Evolutionary conservation across 2,888 invertebrate genomes (phyloP), one percentile per base, ranked within the genome.

Genomic region (Agriotes lineatus): DNA sequence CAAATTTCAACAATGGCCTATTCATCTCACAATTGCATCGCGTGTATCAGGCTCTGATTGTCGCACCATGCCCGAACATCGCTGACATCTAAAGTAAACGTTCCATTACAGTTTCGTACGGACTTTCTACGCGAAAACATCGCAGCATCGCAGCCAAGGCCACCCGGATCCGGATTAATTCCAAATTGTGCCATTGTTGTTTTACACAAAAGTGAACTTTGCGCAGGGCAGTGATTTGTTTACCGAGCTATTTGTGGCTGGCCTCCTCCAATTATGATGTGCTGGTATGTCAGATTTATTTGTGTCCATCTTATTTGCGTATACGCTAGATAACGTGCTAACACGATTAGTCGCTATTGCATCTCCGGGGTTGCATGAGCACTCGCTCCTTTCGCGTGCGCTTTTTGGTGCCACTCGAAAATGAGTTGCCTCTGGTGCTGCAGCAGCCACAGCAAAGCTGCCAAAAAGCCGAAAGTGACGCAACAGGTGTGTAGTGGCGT

Each of bases 201-300:
- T 30, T 22, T 39, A 22, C 9, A 6, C 33, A 14, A 42, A 56
- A 62, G 59, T 68, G 73, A 68, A 73, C 71, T 73, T 71, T 71
- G 70, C 65, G 70, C 73, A 59, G 68, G 72, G 63, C 67, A 67
- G 63, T 58, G 56, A 64, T 69, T 61, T 63, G 63, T 70, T 57
- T 72, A 68, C 59, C 39, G 65, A 66, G 64, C 59, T 73, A 73
- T 71, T 69, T 72, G 44, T 66, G 64, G 56, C 58, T 67, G 72
- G 72, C 63, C 74, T 61, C 64, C 65, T 70, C 64, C 67, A 67
- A 69, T 74, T 67, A 73, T 72, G 69, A 73, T 72, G 72, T 71
- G 69, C 65, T 73, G 75, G 75, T 75, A 75, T 72, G 75, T 75
- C 72, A 72, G 73, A 66, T 73, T 73, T 73, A 75, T 74, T 70